Evolutionary conservation across 2,888 invertebrate species (phyloP), one percentile per base, ranked within the genome.

Genomic region (Pollenia amentaria): DNA sequence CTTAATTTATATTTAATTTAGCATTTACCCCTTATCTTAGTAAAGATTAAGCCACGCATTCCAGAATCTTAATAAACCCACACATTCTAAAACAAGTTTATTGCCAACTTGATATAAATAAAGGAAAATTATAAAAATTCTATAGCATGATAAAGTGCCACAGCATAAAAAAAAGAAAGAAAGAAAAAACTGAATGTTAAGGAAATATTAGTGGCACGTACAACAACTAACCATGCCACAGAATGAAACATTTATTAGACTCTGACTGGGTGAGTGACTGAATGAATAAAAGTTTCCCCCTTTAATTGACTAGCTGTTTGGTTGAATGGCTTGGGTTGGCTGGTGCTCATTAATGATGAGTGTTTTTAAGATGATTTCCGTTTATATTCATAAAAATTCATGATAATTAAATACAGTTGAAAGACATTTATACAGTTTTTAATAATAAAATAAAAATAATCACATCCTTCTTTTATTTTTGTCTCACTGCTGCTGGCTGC

Each of bases 331-430:
- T 82, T 57, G 16, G 40, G 44, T 21, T 46, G 67, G 18, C 60
- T 73, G 60, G 46, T 72, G 79, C 67, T 87, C 80, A 87, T 87
- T 87, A 84, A 81, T 77, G 76, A 84, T 73, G 77, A 81, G 77
- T 84, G 80, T 55, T 82, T 87, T 72, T 78, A 69, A 84, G 77
- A 87, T 84, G 87, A 87, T 87, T 87, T 87, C 84, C 87, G 87
- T 87, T 87, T 81, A 64, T 73, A 73, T 81, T 77, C 80, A 87
- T 81, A 80, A 87, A 84, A 81, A 80, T 64, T 77, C 84, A 81
- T 69, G 77, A 84, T 87, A 87, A 87, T 87, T 87, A 84, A 87
- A 87, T 87, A 81, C 80, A 84, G 77, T 77, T 81, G 87, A 77
- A 80, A 81, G 80, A 78, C 72, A 84, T 84, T 84, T 77, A 81